These are phyloP conservation scores for Leptinotarsa undecemlineata DNA, from an alignment of 1,140 invertebrate genomes.

Conservation along the genomic window DNA sequence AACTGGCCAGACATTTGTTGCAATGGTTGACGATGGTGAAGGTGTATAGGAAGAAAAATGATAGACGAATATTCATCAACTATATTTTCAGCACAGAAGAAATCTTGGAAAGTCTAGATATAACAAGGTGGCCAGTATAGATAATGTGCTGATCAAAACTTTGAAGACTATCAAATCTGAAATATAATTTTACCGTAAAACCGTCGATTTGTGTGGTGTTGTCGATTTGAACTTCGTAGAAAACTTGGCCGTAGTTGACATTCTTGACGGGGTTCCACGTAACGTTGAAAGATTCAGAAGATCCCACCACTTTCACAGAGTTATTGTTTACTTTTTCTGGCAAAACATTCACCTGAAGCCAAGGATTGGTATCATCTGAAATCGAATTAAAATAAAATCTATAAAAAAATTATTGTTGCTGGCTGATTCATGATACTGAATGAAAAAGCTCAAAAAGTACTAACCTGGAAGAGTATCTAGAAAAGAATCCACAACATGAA, in stretches of 20 bases:
- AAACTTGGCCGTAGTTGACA: conserved; percentile 79
- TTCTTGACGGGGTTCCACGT: conserved; percentile 73
- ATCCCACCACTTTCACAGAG: conserved; percentile 69
- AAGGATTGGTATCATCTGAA: conserved; percentile 14
- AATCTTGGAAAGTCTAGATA: too few relatives aligned
- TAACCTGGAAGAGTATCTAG: conserved; percentile 63
- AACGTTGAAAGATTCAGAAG: conserved; percentile 77
- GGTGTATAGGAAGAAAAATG: too few relatives aligned
- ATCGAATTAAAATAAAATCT: neutral
- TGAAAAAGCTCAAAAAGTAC: neutral
- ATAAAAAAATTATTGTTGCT: too few relatives aligned
- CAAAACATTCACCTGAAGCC: conserved; percentile 64
- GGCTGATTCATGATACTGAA: neutral
- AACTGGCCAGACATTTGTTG: too few relatives aligned
- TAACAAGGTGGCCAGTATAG: too few relatives aligned
- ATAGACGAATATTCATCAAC: too few relatives aligned
- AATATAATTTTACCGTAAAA: conserved; percentile 45
- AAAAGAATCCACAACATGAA: conserved; percentile 73
- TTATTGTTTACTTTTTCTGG: conserved; percentile 67
- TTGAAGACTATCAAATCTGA: neutral
- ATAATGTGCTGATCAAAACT: neutral
- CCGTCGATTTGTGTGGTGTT: conserved; percentile 48
- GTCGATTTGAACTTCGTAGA: conserved; percentile 79
- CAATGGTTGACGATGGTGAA: too few relatives aligned
- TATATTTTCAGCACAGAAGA: too few relatives aligned